phyloP scores from a whole-genome alignment of 2,797 vertebrate species.

The Hippocampus kuda region DNA sequence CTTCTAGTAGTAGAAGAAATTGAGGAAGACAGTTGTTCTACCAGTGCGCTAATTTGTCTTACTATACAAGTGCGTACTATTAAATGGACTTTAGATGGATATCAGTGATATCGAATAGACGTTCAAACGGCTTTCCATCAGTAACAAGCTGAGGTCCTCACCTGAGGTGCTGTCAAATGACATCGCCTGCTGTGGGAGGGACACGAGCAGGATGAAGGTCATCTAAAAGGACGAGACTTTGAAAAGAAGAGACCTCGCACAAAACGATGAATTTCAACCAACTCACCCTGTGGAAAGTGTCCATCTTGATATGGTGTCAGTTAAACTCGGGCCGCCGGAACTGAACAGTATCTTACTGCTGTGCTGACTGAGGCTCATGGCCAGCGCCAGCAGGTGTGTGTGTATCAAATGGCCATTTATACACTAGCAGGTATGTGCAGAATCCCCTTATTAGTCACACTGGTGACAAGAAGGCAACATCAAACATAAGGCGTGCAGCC shows the following conservation, averaged over 20 bases:
- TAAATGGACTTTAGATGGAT: background rate
- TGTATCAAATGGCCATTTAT: slow-evolving; percentile 54
- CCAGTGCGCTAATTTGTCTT: too few relatives aligned
- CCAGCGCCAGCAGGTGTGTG: slow-evolving; percentile 26
- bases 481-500: slow-evolving; percentile 53
- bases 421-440: slow-evolving; percentile 69
- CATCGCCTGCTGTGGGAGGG: slow-evolving; percentile 30
- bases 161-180: slow-evolving; percentile 55
- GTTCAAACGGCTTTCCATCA: background rate
- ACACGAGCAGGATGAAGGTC: slow-evolving; percentile 43
- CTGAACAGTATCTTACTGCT: background rate
- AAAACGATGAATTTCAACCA: background rate
- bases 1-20: too few relatives aligned
- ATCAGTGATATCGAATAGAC: background rate
- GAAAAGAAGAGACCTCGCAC: background rate
- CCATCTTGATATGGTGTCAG: slow-evolving; percentile 28
- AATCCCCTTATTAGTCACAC: slow-evolving; percentile 67
- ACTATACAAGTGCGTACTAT: too few relatives aligned
- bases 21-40: too few relatives aligned
- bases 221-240: slow-evolving; percentile 44
- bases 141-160: slow-evolving; percentile 31
- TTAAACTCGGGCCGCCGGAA: background rate
- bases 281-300: slow-evolving; percentile 47
- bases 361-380: slow-evolving; percentile 17
- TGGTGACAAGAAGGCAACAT: slow-evolving; percentile 70